Conservation (phyloP, 2,888 invertebrate species). For the Ecdyonurus torrentis region DNA sequence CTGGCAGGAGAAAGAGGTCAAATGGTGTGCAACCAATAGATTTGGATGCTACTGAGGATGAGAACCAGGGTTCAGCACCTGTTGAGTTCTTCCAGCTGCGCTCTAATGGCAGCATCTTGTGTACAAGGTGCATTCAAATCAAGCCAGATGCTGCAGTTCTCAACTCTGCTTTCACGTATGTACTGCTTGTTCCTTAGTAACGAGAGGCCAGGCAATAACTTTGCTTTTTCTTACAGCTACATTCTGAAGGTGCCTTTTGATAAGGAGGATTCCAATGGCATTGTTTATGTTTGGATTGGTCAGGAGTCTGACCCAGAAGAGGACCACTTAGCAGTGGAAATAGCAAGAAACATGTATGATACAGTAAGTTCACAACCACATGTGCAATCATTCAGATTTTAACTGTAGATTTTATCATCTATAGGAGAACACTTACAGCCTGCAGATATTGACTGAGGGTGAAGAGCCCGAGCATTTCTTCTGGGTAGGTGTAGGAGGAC, state of each 20-base stretch:
- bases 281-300: conserved; percentile 94
- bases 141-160: conserved; percentile 66
- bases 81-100: conserved; percentile 91
- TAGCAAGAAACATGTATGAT: conserved; percentile 86
- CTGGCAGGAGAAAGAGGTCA: conserved; percentile 42
- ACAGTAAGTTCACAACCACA: conserved; percentile 43
- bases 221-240: conserved; percentile 40
- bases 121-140: conserved; percentile 83
- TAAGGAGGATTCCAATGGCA: conserved; percentile 64
- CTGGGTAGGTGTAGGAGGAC: conserved; percentile 90
- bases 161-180: conserved; percentile 90
- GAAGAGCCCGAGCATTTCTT: conserved; percentile 97
- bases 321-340: conserved; percentile 70
- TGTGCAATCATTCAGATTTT: background rate
- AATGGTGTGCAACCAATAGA: background rate
- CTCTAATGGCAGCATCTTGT: conserved; percentile 88
- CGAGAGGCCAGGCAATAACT: too few species aligned
- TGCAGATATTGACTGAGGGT: conserved; percentile 76
- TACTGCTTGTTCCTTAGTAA: background rate
- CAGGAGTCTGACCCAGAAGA: conserved; percentile 70
- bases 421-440: conserved; percentile 19
- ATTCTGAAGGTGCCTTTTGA: conserved; percentile 87
- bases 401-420: background rate
- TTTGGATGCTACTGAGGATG: background rate
- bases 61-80: background rate